phyloP scores from a whole-genome alignment of 2,113 vertebrate genomes.

The Oreamnos americanus region DNA sequence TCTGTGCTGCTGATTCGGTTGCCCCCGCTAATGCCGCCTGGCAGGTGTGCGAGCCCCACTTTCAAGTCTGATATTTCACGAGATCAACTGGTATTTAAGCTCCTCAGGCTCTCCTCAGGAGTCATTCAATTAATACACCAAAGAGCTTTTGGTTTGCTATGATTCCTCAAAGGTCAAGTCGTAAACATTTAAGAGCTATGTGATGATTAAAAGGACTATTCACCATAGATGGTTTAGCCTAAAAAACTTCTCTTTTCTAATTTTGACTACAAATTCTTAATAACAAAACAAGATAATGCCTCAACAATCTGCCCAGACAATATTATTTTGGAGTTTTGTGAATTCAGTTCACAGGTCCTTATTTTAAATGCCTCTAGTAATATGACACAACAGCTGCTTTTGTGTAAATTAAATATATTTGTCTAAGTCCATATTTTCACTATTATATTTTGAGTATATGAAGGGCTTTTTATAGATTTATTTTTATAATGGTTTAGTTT shows the following conservation, averaged over 20 bases:
- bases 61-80: constrained; percentile 46
- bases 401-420: background rate
- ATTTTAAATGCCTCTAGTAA: background rate
- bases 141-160: background rate
- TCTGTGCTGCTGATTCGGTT: background rate
- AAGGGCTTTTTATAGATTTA: background rate
- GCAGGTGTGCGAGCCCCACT: constrained; percentile 23
- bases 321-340: background rate
- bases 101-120: background rate
- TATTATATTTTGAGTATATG: background rate
- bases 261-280: background rate
- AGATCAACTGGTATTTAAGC: constrained; percentile 27
- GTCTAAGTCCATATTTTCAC: background rate
- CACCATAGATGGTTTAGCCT: background rate
- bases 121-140: background rate
- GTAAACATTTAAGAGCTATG: background rate
- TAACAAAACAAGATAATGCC: background rate
- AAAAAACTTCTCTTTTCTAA: background rate
- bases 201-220: constrained; percentile 21
- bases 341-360: background rate
- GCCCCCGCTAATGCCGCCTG: background rate
- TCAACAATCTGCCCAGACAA: background rate
- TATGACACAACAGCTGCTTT: background rate
- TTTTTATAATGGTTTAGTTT: background rate
- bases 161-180: constrained; percentile 20